phyloP scores from a whole-genome alignment of 1,140 invertebrate species.

The Luehdorfia chinensis region DNA sequence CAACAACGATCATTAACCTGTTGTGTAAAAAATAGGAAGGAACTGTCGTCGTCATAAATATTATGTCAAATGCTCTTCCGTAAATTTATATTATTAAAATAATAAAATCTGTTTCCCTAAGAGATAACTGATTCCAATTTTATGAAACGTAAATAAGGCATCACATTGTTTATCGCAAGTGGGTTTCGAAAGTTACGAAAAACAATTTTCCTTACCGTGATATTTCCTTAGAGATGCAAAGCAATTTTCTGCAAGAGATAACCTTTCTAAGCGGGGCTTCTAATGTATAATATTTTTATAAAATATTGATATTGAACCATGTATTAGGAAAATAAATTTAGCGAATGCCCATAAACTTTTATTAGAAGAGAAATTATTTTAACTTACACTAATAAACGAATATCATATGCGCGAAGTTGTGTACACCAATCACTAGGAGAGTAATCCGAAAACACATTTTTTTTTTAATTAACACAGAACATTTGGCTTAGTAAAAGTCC shows the following conservation, averaged over 20 bases:
- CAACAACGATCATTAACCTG: too few relatives aligned
- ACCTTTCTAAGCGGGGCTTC: constrained; percentile 46
- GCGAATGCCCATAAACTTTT: constrained; percentile 1
- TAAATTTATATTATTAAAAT: too few relatives aligned
- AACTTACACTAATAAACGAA: neutral
- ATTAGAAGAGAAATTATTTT: neutral
- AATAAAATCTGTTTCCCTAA: too few relatives aligned
- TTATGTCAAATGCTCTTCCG: too few relatives aligned
- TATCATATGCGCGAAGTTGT: neutral
- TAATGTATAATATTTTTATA: constrained; percentile 34
- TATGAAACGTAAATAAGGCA: constrained; percentile 17
- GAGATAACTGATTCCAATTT: too few relatives aligned
- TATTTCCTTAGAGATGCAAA: constrained; percentile 66
- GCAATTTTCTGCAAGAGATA: constrained; percentile 65
- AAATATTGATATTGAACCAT: constrained; percentile 16
- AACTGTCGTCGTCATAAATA: too few relatives aligned
- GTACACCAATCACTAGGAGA: neutral
- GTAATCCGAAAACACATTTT: constrained; percentile 1
- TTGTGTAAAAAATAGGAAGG: too few relatives aligned
- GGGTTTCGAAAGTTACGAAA: constrained; percentile 36
- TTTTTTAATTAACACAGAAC: constrained; percentile 16
- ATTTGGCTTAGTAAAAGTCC: constrained; percentile 36
- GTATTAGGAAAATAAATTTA: constrained; percentile 11
- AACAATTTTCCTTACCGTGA: constrained; percentile 43
- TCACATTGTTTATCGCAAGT: constrained; percentile 33